Evolutionary conservation across 2,888 invertebrate genomes (phyloP), one percentile per base, ranked within the genome.

Genomic region (Andrena trimmerana): DNA sequence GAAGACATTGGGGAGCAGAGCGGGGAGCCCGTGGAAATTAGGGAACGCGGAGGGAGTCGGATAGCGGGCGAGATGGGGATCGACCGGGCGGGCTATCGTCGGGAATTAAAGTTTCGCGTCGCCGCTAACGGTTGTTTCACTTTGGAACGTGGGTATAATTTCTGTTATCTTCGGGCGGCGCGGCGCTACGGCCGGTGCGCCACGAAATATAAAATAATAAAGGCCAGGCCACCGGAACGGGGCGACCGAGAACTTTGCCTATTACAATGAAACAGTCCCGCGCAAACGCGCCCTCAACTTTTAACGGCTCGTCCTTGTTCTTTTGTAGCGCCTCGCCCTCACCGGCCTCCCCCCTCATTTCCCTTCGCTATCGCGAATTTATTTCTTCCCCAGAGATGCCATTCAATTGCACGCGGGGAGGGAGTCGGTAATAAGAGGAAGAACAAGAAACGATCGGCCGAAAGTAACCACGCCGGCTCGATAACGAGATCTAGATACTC

Each of bases 231-330:
- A 75, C 81, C 79, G 74, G 84, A 79, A 76, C 68, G 77, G 74
- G 50, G 33, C 77, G 83, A 79, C 78, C 76, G 78, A 76, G 87
- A 92, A 93, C 92, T 93, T 93, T 91, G 89, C 91, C 93, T 92
- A 93, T 93, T 93, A 93, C 90, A 89, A 83, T 90, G 90, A 90
- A 92, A 92, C 92, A 90, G 92, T 93, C 92, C 90, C 89, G 87
- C 85, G 89, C 91, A 92, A 93, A 93, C 92, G 92, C 89, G 91
- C 91, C 92, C 92, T 91, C 86, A 92, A 93, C 92, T 93, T 93
- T 92, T 92, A 93, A 93, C 91, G 89, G 89, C 90, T 85, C 82
- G 82, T 31, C 68, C 82, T 74, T 76, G 69, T 86, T 90, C 72
- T 84, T 77, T 85, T 84, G 85, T 85, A 70, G 78, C 81, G 10